Base-by-base conservation (phyloP, 53 echinoderm and acorn worm genomes). In the Stichopus horrens region DNA sequence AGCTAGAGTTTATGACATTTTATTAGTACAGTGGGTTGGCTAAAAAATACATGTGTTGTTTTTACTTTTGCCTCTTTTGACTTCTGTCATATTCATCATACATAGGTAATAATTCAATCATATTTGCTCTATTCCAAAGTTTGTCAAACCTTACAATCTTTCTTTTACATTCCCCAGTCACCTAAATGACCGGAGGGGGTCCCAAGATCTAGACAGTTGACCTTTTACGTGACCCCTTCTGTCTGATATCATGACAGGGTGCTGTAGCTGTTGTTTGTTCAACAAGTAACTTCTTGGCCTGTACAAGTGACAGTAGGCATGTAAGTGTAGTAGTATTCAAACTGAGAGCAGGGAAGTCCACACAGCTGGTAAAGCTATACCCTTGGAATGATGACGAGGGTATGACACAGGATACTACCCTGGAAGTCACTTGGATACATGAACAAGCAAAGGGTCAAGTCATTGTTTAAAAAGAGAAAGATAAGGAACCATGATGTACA, bases 181-280 rank as follows among this genome's bases (percentile, higher is more conserved):
- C 81, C 81, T 81, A 81, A 11, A n/a, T 81, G 81, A 81, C 81
- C 81, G 16, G 8, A 57, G 22, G 58, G 58, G 81, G 81, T 81
- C 81, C 56, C 81, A 71, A 81, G 81, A 81, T 81, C 81, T 58
- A 81, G 81, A 81, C 81, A 81, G 81, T 57, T 81, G 81, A 81
- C 81, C 81, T 81, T 81, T 56, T 81, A 81, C 57, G 8, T 81
- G 81, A 56, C 81, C 81, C 57, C 19, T 81, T n/a, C 81, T 81
- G 81, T 81, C 81, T 81, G 81, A 57, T 81, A 81, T 81, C 81
- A 81, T 57, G 81, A 56, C 21, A 81, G 81, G 81, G 81, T 81
- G 58, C 56, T 56, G 8, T 81, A 57, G 57, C 20, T 54, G 71
- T 37, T 37, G 37, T 71, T 71, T 59, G 59, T 59, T 59, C 8